Base-by-base conservation (phyloP, 2,113 vertebrate species). In the Agapornis roseicollis region DNA sequence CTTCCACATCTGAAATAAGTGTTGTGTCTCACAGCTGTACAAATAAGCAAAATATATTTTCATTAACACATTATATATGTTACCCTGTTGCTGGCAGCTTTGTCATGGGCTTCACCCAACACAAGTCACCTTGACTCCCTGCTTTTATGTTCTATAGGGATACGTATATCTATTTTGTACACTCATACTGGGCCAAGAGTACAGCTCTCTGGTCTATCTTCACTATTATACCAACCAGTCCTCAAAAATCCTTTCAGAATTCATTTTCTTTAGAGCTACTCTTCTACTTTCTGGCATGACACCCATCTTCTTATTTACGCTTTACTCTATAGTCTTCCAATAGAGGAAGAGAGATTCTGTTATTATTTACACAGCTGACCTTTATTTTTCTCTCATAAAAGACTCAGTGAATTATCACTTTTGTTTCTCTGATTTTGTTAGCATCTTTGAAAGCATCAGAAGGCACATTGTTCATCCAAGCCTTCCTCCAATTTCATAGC, bases 51-150 rank as follows among this genome's bases (percentile, higher is more conserved):
- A 56, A 6, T 11, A 2, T 13, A 10, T 14, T 81, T 53, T 56
- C 37, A 60, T 10, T 0, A 37, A 11, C 15, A 16, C 42, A 8
- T 7, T 31, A 1, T 8, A 1, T 7, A 39, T 1, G 1, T 25
- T 68, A 13, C 3, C 29, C 56, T 50, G 7, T 27, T 60, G 33
- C 42, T 79, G 5, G 17, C 82, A 47, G 37, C 11, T 70, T 25
- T 2, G 37, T 16, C 24, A 4, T 4, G 15, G 46, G 16, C 41
- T 81, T 88, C 22, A 58, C n/a, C 1, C 73, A 74, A 24, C 27
- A 52, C 35, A 35, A 74, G 37, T 41, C 31, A n/a, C 16, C 31
- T 44, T 49, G 20, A 20, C 27, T 31, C 31, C n/a, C 65, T 66
- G 46, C 27, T 90, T 82, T 80, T n/a, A 8, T 13, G 3, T 33